phyloP scores from a whole-genome alignment of 2,888 invertebrate species.

The Timandra comae region DNA sequence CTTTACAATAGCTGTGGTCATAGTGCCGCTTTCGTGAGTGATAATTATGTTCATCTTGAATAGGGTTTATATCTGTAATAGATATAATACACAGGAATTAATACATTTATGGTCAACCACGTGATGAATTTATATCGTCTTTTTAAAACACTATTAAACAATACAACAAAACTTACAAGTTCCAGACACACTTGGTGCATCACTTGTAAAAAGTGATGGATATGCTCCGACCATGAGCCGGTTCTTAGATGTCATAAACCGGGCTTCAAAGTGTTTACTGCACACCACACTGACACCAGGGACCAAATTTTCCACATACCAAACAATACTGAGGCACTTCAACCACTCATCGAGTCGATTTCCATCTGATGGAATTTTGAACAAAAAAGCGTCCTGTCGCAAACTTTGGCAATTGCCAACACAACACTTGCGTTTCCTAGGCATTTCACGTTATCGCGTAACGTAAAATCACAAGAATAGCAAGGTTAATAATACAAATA shows the following conservation, averaged over 20 bases:
- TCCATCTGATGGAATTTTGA: not conserved
- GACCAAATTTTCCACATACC: not conserved
- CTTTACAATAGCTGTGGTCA: too few relatives aligned
- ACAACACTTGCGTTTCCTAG: not conserved
- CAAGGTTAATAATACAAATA: too few relatives aligned
- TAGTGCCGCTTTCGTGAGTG: too few relatives aligned
- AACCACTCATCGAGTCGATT: not conserved
- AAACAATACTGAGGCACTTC: not conserved
- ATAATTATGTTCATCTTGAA: too few relatives aligned
- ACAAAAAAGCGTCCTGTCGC: not conserved
- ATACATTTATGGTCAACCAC: too few relatives aligned
- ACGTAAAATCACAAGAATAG: not conserved
- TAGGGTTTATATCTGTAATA: too few relatives aligned
- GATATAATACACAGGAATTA: too few relatives aligned
- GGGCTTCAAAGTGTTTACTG: not conserved
- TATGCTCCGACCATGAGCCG: not conserved
- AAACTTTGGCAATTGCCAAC: not conserved
- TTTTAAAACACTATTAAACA: too few relatives aligned
- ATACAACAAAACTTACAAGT: too few relatives aligned
- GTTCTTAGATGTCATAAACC: not conserved
- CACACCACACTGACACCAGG: not conserved
- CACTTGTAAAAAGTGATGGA: not conserved
- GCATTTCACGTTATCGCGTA: not conserved
- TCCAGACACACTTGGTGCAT: too few relatives aligned
- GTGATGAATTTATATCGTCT: too few relatives aligned